Evolutionary conservation across 2,113 vertebrate species (phyloP), one percentile per base, ranked within the genome.

Genomic region (Rhinopomastus cyanomelas): DNA sequence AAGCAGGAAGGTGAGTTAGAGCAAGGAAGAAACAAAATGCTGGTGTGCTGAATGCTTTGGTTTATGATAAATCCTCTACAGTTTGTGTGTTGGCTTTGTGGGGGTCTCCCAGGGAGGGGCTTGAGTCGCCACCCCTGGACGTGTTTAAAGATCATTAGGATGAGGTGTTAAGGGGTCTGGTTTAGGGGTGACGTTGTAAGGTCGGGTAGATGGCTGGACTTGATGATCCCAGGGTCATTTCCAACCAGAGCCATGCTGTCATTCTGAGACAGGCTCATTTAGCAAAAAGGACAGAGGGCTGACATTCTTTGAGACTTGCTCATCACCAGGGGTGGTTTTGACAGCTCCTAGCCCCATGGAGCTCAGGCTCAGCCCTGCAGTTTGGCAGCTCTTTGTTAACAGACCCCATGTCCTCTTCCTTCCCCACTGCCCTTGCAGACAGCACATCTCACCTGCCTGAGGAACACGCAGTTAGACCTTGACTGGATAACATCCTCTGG

Each of bases 41-140:
- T 0, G 0, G 6, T 52, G 37, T 49, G 12, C 12, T 60, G 51
- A 85, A 30, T 36, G 1, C 74, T 46, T 64, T 12, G 36, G 2
- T 25, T 85, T 56, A 42, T 42, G 30, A 51, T 55, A 61, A 84
- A 75, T 75, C 32, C 26, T 61, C 19, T 52, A 2, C 53, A 80
- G 21, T 23, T 78, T 12, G 13, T 14, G 4, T 20, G 11, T 36
- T 15, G 88, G 49, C 18, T 88, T 81, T 77, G 21, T 14, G 34
- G 5, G 12, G 18, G 8, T 49, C 48, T n/a, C n/a, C n/a, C n/a
- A n/a, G n/a, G n/a, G n/a, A n/a, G n/a, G n/a, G n/a, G n/a, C n/a
- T n/a, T n/a, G n/a, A n/a, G n/a, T n/a, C n/a, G n/a, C n/a, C n/a
- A n/a, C n/a, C n/a, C n/a, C n/a, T n/a, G n/a, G n/a, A n/a, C n/a